Conservation (phyloP, 2,113 vertebrate species). For the Casuarius casuarius region DNA sequence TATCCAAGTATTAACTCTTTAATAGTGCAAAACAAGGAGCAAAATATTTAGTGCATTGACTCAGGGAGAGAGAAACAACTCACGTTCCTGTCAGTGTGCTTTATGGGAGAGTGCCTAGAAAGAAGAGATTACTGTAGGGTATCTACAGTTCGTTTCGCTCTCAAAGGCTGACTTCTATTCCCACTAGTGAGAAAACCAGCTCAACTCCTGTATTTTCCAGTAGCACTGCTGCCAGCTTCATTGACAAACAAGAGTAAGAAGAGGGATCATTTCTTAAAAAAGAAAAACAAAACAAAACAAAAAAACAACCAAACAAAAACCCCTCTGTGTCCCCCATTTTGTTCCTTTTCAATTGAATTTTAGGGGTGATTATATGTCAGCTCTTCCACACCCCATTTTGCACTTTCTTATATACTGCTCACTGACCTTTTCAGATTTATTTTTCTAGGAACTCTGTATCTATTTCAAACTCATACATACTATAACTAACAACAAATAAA, state of each 20-base stretch:
- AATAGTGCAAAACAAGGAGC: not conserved
- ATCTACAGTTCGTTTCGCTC: not conserved
- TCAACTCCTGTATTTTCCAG: not conserved
- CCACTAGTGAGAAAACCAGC: not conserved
- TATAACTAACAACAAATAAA: not conserved
- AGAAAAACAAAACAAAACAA: not conserved
- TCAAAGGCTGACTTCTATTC: not conserved
- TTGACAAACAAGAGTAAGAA: not conserved
- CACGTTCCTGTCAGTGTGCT: fast-evolving
- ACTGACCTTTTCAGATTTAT: not conserved
- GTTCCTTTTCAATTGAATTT: not conserved
- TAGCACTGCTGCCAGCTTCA: not conserved
- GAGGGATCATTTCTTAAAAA: not conserved
- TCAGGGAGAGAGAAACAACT: not conserved
- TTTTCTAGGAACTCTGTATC: not conserved
- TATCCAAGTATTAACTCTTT: not conserved
- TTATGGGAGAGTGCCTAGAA: fast-evolving
- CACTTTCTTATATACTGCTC: not conserved
- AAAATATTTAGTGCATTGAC: not conserved
- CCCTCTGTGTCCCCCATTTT: fast-evolving
- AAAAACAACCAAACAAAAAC: not conserved
- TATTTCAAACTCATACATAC: not conserved
- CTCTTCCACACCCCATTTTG: not conserved
- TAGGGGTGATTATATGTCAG: not conserved
- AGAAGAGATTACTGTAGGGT: not conserved